A percentile compares a stretch with the other conserved stretches of the same genome.
phyloP scores from a whole-genome alignment of 2,888 invertebrate genomes.

The Eristalis arbustorum region DNA sequence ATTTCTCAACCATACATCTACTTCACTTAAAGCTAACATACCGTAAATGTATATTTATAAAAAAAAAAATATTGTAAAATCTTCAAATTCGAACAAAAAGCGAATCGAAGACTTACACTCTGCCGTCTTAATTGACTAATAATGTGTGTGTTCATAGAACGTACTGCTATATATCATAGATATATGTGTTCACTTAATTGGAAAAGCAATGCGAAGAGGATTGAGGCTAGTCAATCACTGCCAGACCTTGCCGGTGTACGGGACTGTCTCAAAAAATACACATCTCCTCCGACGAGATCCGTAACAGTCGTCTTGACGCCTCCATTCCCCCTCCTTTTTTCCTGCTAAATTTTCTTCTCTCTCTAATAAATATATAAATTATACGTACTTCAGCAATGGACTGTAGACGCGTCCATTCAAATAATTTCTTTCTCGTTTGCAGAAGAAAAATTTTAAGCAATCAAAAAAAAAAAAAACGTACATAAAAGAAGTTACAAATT shows the following conservation, averaged over 20 bases:
- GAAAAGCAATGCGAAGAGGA: slow-evolving; percentile 19
- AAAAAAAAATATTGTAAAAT: neutral
- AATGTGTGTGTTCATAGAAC: slow-evolving; percentile 91
- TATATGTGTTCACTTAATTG: slow-evolving; percentile 89
- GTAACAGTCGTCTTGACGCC: slow-evolving; percentile 11
- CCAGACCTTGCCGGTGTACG: slow-evolving; percentile 78
- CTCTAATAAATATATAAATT: neutral
- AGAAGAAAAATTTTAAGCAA: slow-evolving; percentile 44
- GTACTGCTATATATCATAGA: slow-evolving; percentile 98
- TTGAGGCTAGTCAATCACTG: slow-evolving; percentile 83
- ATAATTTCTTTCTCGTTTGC: neutral
- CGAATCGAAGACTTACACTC: slow-evolving; percentile 34
- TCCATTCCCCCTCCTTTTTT: neutral
- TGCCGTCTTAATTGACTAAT: slow-evolving; percentile 60
- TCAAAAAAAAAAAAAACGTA: slow-evolving; percentile 60
- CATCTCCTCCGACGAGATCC: slow-evolving; percentile 67
- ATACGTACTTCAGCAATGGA: neutral
- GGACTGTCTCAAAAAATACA: slow-evolving; percentile 58
- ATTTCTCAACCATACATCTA: neutral
- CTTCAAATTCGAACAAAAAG: slow-evolving; percentile 38
- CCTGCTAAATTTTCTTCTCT: neutral
- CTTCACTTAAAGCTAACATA: slow-evolving; percentile 60
- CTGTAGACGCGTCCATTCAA: neutral
- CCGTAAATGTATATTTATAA: slow-evolving; percentile 24
- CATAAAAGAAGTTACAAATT: slow-evolving; percentile 3